phyloP scores from a whole-genome alignment of 2,797 vertebrate genomes.

The Hypotaenidia philippensis region DNA sequence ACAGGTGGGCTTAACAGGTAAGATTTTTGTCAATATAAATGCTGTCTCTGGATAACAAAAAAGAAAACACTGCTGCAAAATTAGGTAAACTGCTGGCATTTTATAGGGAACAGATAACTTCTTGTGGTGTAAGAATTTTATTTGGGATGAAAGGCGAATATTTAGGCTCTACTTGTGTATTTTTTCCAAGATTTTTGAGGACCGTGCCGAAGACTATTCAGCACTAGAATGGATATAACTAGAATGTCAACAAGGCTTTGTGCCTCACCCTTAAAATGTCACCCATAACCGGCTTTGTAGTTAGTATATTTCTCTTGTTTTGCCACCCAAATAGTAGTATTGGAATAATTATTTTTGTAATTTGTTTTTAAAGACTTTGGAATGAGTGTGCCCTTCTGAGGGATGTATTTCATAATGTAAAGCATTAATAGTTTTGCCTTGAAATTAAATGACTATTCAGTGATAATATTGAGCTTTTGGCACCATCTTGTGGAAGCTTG shows the following conservation, averaged over 20 bases:
- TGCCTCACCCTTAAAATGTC: not conserved
- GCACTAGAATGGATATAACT: not conserved
- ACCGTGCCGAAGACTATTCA: not conserved
- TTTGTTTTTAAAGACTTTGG: not conserved
- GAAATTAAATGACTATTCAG: not conserved
- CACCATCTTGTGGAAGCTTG: conserved; percentile 65
- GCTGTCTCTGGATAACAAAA: not conserved
- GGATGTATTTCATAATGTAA: not conserved
- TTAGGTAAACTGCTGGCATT: not conserved
- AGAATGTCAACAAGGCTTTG: not conserved
- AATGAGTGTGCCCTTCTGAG: not conserved
- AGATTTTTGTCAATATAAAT: not conserved
- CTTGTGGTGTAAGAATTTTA: not conserved
- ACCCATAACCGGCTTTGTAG: not conserved
- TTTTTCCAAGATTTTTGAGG: not conserved
- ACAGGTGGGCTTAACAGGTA: not conserved
- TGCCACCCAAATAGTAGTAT: not conserved
- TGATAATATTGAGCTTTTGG: conserved; percentile 1
- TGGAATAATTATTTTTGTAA: not conserved
- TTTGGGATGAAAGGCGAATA: not conserved
- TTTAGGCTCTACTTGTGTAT: not conserved
- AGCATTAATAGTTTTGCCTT: not conserved
- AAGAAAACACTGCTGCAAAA: not conserved
- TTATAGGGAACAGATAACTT: not conserved
- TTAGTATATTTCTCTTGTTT: not conserved